phyloP scores from a whole-genome alignment of 2,888 invertebrate genomes.

The Carabus problematicus region DNA sequence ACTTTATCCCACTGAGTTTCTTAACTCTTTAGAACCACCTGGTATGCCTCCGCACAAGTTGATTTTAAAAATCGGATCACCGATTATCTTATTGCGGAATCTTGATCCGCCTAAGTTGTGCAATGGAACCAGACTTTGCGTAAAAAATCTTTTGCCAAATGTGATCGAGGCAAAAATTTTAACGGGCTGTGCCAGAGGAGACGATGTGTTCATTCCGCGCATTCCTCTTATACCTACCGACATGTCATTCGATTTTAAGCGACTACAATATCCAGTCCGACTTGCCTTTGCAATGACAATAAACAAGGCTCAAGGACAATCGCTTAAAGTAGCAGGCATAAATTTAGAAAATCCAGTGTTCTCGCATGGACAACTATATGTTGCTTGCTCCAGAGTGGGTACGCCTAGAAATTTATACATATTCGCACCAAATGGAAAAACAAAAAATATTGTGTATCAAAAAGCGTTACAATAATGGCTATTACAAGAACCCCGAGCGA shows the following conservation, averaged over 20 bases:
- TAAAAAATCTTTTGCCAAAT: slow-evolving; percentile 43
- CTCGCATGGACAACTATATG: slow-evolving; percentile 49
- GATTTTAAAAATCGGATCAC: slow-evolving; percentile 44
- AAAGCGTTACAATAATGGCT: slow-evolving; percentile 33
- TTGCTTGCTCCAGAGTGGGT: slow-evolving; percentile 47
- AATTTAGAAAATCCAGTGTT: slow-evolving; percentile 45
- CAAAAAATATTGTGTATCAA: slow-evolving; percentile 44
- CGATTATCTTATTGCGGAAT: slow-evolving; percentile 47
- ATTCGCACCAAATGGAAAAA: slow-evolving; percentile 34
- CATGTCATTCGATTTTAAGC: slow-evolving; percentile 45
- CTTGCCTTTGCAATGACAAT: slow-evolving; percentile 49
- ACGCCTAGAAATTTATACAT: slow-evolving; percentile 43
- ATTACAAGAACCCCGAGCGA: too few relatives aligned
- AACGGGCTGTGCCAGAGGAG: slow-evolving; percentile 28
- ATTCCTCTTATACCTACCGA: slow-evolving; percentile 46
- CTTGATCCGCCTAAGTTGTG: slow-evolving; percentile 47
- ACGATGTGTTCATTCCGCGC: slow-evolving; percentile 47
- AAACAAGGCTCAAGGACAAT: slow-evolving; percentile 52
- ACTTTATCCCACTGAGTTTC: too few relatives aligned
- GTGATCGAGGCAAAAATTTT: slow-evolving; percentile 39
- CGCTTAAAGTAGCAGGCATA: slow-evolving; percentile 44
- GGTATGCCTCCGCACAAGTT: slow-evolving; percentile 45
- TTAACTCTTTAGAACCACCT: slow-evolving; percentile 41
- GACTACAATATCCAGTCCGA: slow-evolving; percentile 50
- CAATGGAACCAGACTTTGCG: slow-evolving; percentile 47